A percentile compares a stretch with the other conserved stretches of the same genome.
Conservation (phyloP, 2,113 vertebrate genomes). For the Glaucidium brasilianum region DNA sequence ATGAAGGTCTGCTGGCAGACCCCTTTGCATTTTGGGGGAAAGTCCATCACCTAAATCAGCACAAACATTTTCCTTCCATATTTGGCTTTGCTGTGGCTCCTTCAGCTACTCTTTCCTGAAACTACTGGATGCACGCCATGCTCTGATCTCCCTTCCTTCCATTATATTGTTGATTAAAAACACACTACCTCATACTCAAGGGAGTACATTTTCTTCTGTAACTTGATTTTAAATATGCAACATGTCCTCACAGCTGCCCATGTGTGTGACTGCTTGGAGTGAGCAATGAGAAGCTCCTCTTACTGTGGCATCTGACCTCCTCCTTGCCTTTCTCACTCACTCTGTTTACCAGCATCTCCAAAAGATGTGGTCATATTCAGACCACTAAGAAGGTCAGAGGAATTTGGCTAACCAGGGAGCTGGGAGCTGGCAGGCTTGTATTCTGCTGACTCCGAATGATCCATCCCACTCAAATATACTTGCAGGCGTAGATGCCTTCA, state of each 20-base stretch:
- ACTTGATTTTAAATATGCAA: neutral
- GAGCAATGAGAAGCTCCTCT: neutral
- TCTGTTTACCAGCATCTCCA: neutral
- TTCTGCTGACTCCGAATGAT: neutral
- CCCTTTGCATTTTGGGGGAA: neutral
- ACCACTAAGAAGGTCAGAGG: neutral
- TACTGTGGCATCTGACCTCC: neutral
- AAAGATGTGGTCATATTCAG: neutral
- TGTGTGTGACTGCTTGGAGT: neutral
- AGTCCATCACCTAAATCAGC: constrained; percentile 8
- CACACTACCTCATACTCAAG: neutral
- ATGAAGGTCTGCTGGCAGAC: constrained; percentile 12
- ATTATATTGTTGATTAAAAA: neutral
- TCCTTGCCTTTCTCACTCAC: neutral
- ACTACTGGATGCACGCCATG: neutral
- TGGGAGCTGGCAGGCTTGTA: neutral
- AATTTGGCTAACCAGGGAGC: neutral
- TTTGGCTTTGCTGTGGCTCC: constrained; percentile 30
- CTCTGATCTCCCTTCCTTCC: neutral
- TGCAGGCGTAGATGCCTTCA: neutral
- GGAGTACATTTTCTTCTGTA: neutral
- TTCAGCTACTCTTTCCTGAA: neutral
- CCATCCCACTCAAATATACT: neutral
- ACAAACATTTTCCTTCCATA: constrained; percentile 14
- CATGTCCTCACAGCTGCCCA: neutral